Base-by-base conservation (phyloP, 2,888 invertebrate species). In the Erebia aethiops region DNA sequence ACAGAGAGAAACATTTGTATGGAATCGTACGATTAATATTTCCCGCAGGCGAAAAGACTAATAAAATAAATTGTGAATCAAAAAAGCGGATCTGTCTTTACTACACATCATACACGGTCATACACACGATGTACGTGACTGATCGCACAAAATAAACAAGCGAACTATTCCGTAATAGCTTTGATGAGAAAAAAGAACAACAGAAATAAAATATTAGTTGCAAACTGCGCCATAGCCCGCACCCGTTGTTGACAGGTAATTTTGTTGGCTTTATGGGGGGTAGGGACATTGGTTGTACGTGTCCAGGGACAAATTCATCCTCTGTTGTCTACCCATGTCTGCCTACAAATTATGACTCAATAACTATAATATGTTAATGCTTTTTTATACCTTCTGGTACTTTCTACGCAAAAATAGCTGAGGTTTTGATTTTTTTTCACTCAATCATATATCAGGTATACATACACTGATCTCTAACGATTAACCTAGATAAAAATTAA, bases 191-290 rank as follows among this genome's bases (percentile, higher is more conserved):
- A 61, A 61, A 46, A 9, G 43, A 46, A 61, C 43, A 61, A 61
- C 63, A 35, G 10, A 63, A 63, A 63, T 63, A 63, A 63, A 63
- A 63, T 51, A 52, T 63, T 51, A 63, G 51, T 63, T 63, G 49
- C 51, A 63, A 63, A 26, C 61, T 61, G 61, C 26, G 51, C 51
- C 51, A 63, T 63, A 52, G 11, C 51, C 63, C 51, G 10, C 63
- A 63, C 63, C 63, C 63, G 63, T 10, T 51, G 51, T 35, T 63
- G 63, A 63, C 63, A 63, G 51, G 63, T 63, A 35, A 63, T 51
- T 63, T 63, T 35, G 51, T 51, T 49, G 46, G 51, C 51, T 63
- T n/a, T 63, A 63, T 35, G 9, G 16, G 26, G 26, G 3, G 10
- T 58, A n/a, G 35, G 14, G 54, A n/a, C 16, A 41, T n/a, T 18